Conservation (phyloP, 2,888 invertebrate genomes). For the Stenodera caucasica region DNA sequence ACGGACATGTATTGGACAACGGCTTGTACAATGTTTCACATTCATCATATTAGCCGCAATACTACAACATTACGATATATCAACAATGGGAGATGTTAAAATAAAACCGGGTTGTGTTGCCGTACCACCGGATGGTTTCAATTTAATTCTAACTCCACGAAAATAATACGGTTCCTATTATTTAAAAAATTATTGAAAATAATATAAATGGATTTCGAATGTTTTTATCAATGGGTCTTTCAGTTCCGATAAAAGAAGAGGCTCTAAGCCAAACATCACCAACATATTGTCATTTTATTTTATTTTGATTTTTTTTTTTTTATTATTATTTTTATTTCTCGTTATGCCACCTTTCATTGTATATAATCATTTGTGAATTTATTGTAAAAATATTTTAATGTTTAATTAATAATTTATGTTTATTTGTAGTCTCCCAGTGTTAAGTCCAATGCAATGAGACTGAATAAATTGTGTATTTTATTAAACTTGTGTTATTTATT, state of each 20-base stretch:
- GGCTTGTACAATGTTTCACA: constrained; percentile 74
- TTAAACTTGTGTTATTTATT: constrained; percentile 38
- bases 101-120: constrained; percentile 73
- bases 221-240: not conserved
- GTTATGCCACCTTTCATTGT: constrained; percentile 38
- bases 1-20: constrained; percentile 84
- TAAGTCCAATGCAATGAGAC: constrained; percentile 53
- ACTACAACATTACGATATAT: constrained; percentile 70
- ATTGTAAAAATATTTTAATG: constrained; percentile 46
- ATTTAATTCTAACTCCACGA: constrained; percentile 63
- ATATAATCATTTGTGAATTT: constrained; percentile 49
- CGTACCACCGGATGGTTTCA: constrained; percentile 72
- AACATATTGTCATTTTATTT: constrained; percentile 37
- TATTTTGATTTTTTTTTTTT: constrained; percentile 42
- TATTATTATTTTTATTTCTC: constrained; percentile 34
- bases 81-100: constrained; percentile 61
- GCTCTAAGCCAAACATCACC: constrained; percentile 42
- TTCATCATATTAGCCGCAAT: constrained; percentile 74
- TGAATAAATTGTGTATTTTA: constrained; percentile 53
- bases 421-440: constrained; percentile 45
- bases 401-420: constrained; percentile 46
- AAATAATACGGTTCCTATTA: constrained; percentile 16
- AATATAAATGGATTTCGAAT: constrained; percentile 6
- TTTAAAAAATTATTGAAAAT: not conserved
- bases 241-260: constrained; percentile 27